A percentile compares a stretch with the other conserved stretches of the same genome.
phyloP scores from a whole-genome alignment of 2,113 vertebrate species.

The Mellivora capensis region DNA sequence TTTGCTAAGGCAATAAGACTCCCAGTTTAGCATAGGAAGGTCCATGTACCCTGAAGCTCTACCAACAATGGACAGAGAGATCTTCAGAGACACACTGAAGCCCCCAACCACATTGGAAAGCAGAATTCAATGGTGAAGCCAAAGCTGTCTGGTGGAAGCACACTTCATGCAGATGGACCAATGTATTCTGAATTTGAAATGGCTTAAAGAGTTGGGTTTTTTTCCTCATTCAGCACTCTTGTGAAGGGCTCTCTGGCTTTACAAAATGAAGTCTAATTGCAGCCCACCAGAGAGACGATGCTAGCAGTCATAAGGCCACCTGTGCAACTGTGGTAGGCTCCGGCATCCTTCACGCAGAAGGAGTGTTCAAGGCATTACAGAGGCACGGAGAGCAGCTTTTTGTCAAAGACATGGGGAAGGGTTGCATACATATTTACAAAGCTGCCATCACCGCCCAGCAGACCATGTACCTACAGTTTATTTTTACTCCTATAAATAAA shows the following conservation, averaged over 20 bases:
- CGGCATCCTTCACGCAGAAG: not conserved
- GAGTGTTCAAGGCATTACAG: constrained; percentile 18
- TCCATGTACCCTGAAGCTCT: not conserved
- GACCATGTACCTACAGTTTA: not conserved
- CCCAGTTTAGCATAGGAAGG: not conserved
- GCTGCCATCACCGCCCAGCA: constrained; percentile 7
- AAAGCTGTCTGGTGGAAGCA: constrained; percentile 28
- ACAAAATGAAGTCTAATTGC: constrained; percentile 38
- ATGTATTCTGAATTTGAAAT: constrained; percentile 12
- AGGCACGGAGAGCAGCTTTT: not conserved
- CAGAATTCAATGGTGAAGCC: not conserved
- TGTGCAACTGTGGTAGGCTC: not conserved
- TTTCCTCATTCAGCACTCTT: not conserved
- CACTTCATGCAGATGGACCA: constrained; percentile 12
- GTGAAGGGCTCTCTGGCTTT: constrained; percentile 7
- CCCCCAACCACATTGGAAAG: not conserved
- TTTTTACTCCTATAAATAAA: constrained; percentile 55
- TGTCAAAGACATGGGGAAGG: not conserved
- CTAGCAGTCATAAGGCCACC: not conserved
- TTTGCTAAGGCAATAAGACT: constrained; percentile 14
- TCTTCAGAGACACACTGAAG: not conserved
- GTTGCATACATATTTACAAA: constrained; percentile 34
- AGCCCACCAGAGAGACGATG: not conserved
- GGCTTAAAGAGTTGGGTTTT: not conserved
- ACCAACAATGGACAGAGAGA: not conserved